Conservation (phyloP, 92 coral and sea anemone species). For the Bergia sp. region DNA sequence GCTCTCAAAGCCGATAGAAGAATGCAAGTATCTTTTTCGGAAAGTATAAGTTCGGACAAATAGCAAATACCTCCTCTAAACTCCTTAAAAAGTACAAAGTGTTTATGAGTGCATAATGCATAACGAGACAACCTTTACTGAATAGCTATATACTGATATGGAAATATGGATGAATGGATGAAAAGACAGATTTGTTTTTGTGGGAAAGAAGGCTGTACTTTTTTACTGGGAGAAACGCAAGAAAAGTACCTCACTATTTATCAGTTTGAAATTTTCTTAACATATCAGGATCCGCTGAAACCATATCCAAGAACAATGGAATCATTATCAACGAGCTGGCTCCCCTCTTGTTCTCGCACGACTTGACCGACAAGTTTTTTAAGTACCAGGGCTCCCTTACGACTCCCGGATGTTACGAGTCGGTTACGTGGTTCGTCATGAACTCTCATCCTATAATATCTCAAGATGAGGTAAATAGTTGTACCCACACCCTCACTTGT, state of each 20-base stretch:
- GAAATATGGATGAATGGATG: not conserved
- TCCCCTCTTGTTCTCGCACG: conserved; percentile 61
- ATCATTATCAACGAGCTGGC: conserved; percentile 62
- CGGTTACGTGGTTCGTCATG: conserved; percentile 71
- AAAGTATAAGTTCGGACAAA: no score
- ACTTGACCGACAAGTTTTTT: conserved; percentile 67
- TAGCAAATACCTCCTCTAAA: no score
- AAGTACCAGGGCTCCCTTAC: conserved; percentile 69
- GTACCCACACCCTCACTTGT: not conserved
- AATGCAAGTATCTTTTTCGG: no score
- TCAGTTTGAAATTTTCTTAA: not conserved
- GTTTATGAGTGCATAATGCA: no score
- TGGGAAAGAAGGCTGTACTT: not conserved
- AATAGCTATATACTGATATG: no score
- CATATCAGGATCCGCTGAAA: conserved; percentile 45
- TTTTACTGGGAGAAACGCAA: not conserved
- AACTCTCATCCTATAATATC: conserved; percentile 60
- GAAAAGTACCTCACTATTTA: not conserved
- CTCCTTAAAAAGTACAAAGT: no score
- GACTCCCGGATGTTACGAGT: conserved; percentile 69
- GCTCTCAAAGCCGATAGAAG: no score
- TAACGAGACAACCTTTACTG: no score
- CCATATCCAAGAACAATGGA: conserved; percentile 55
- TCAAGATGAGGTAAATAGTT: conserved; percentile 51
- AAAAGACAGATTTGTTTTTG: not conserved